Conservation (phyloP, 2,113 vertebrate species). For the Oenanthe melanoleuca region DNA sequence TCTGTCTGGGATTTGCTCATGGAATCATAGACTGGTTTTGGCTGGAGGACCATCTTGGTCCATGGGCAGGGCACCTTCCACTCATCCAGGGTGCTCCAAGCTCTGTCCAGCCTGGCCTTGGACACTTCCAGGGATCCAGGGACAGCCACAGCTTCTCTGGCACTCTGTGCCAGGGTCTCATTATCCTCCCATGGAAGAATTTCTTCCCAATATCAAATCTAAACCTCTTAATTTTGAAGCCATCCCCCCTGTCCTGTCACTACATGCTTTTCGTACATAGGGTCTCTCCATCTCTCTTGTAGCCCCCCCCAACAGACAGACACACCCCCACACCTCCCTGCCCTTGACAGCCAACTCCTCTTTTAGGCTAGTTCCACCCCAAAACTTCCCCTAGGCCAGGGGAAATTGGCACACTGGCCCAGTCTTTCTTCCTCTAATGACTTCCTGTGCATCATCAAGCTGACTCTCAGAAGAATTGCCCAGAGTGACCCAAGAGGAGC, state of each 20-base stretch:
- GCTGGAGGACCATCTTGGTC: not conserved
- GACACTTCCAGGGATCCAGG: not conserved
- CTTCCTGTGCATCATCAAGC: not conserved
- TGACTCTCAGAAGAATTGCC: not conserved
- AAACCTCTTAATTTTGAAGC: not conserved
- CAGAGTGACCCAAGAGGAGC: not conserved
- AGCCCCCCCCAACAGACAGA: fast-evolving
- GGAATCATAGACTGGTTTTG: not conserved
- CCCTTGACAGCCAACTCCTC: not conserved
- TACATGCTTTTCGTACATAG: not conserved
- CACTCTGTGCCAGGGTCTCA: fast-evolving
- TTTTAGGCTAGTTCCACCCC: not conserved
- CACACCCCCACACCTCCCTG: fast-evolving
- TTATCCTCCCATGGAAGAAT: fast-evolving
- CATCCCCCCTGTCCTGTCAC: not conserved
- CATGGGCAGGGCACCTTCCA: not conserved
- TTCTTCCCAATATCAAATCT: not conserved
- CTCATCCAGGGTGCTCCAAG: fast-evolving
- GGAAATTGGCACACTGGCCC: too few relatives aligned
- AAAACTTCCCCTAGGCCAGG: not conserved
- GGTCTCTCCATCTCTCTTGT: not conserved
- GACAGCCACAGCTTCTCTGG: not conserved
- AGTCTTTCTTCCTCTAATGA: not conserved
- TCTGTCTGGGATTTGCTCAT: not conserved
- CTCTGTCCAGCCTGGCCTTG: fast-evolving